These are phyloP conservation scores for Mystacides longicornis DNA, from an alignment of 2,888 invertebrate genomes.

Conservation along the genomic window DNA sequence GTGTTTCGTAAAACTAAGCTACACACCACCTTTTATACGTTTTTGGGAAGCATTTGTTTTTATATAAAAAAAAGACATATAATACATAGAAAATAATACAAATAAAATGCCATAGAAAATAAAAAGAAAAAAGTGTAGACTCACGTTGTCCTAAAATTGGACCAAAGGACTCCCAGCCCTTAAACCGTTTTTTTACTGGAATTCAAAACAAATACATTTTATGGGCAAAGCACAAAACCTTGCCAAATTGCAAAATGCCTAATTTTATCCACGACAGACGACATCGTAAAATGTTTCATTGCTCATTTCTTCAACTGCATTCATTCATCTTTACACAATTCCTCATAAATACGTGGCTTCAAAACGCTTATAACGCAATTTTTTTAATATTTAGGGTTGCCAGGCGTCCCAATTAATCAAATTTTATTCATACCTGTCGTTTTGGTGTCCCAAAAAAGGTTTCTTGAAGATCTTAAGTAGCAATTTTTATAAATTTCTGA, in stretches of 20 bases:
- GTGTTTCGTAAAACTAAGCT: not conserved
- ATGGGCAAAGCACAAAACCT: conserved; percentile 14
- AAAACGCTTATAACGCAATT: no score
- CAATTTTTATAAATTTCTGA: no score
- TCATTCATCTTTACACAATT: no score
- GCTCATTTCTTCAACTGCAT: no score
- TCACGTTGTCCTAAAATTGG: conserved; percentile 18
- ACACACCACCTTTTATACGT: not conserved
- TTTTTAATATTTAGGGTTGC: no score
- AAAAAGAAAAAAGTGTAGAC: conserved; percentile 13
- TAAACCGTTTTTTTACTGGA: conserved; percentile 18
- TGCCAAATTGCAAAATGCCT: conserved; percentile 10
- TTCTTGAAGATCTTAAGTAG: no score
- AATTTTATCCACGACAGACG: not conserved
- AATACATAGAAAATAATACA: not conserved
- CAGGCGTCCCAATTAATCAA: no score
- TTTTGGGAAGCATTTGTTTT: not conserved
- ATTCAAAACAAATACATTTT: conserved; percentile 21
- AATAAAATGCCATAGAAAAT: conserved; percentile 11
- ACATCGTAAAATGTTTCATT: no score
- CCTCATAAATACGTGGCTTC: no score
- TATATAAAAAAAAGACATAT: conserved; percentile 3
- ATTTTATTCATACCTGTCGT: no score
- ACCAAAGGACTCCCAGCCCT: conserved; percentile 18
- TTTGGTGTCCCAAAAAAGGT: no score